Conservation (phyloP, 1,140 invertebrate genomes). For the Heliconius nattereri region DNA sequence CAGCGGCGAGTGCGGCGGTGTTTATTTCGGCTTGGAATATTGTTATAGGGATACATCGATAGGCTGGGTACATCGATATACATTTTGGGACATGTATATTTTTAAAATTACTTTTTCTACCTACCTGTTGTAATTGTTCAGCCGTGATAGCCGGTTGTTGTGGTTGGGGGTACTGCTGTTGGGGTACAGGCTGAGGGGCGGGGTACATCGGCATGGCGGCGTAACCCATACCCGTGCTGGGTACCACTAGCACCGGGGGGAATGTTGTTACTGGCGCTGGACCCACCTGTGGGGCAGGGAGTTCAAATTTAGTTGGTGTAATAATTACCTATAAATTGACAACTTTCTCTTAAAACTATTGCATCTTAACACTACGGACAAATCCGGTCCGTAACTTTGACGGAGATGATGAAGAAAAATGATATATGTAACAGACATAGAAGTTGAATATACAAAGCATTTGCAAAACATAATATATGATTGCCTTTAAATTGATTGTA, state of each 20-base stretch:
- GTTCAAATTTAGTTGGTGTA: neutral
- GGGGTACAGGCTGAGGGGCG: slow-evolving; percentile 49
- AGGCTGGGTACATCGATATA: too few species aligned
- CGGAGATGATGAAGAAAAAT: too few species aligned
- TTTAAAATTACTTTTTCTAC: neutral
- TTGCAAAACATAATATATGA: too few species aligned
- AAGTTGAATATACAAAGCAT: too few species aligned
- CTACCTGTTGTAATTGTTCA: slow-evolving; percentile 89
- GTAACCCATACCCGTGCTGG: slow-evolving; percentile 78
- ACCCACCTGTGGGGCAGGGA: slow-evolving; percentile 54
- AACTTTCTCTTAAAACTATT: neutral
- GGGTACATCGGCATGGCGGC: slow-evolving; percentile 81
- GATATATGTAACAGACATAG: too few species aligned
- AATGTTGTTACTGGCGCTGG: slow-evolving; percentile 64
- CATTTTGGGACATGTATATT: too few species aligned
- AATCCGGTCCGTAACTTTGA: too few species aligned
- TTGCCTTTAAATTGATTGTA: too few species aligned
- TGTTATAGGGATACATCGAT: too few species aligned
- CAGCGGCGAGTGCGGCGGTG: too few species aligned
- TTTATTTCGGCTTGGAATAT: too few species aligned
- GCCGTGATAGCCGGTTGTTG: slow-evolving; percentile 82
- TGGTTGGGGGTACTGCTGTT: slow-evolving; percentile 52
- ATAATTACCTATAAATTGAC: neutral
- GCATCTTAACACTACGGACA: neutral
- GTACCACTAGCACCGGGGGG: slow-evolving; percentile 85